phyloP scores from a whole-genome alignment of 1,140 invertebrate genomes.

The Pogonomyrmex californicus region DNA sequence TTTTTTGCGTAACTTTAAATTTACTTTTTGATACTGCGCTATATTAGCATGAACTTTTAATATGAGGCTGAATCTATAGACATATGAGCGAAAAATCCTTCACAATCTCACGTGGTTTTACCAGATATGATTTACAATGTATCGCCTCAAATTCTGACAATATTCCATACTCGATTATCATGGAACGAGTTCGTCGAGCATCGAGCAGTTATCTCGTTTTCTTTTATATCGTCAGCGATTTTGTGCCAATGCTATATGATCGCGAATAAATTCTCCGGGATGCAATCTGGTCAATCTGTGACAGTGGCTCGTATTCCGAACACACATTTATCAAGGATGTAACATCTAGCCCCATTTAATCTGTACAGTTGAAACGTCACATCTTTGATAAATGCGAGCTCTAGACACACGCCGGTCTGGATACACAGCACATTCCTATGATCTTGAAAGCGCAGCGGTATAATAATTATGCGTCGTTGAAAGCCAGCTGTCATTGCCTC shows the following conservation, averaged over 20 bases:
- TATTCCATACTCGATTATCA: neutral
- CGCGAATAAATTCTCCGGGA: constrained; percentile 59
- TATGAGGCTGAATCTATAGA: neutral
- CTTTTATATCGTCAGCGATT: constrained; percentile 46
- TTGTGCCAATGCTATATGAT: constrained; percentile 47
- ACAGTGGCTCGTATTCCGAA: constrained; percentile 57
- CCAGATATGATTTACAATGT: neutral
- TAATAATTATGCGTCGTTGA: constrained; percentile 43
- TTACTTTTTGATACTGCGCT: neutral
- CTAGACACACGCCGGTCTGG: constrained; percentile 24
- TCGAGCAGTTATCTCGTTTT: constrained; percentile 4
- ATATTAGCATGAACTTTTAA: neutral
- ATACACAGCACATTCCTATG: constrained; percentile 16
- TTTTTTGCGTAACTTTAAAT: neutral
- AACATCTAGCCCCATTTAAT: constrained; percentile 66
- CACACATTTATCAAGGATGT: constrained; percentile 62
- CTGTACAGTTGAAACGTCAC: constrained; percentile 63
- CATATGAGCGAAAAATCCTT: neutral
- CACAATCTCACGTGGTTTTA: neutral
- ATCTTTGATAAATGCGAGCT: constrained; percentile 63
- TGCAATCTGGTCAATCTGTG: constrained; percentile 62
- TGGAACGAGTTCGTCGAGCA: neutral
- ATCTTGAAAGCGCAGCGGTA: constrained; percentile 41
- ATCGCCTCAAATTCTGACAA: neutral
- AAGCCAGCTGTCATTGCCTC: constrained; percentile 23